Conservation (phyloP, 2,113 vertebrate species). For the Mesoclemmys tuberculata region DNA sequence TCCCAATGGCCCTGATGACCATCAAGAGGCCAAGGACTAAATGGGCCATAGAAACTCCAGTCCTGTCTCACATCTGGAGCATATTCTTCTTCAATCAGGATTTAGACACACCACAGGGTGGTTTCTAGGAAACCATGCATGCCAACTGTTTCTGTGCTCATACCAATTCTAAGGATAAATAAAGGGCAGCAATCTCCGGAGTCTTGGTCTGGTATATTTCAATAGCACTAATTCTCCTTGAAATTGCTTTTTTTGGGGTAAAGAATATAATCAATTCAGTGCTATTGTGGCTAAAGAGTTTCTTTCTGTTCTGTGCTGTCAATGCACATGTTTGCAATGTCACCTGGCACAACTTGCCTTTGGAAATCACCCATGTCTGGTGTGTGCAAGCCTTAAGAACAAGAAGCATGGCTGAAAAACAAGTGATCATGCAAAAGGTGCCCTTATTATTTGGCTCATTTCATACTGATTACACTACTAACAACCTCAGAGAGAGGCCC, state of each 20-base stretch:
- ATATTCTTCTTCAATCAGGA: not conserved
- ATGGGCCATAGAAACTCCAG: not conserved
- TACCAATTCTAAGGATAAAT: not conserved
- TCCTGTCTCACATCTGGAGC: not conserved
- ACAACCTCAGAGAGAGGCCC: not conserved
- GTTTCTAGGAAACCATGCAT: not conserved
- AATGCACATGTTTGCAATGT: rapidly evolving
- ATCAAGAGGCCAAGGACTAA: not conserved
- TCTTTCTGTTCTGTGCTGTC: not conserved
- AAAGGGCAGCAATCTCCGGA: not conserved
- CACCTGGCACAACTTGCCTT: not conserved
- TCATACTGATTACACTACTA: not conserved
- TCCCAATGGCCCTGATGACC: not conserved
- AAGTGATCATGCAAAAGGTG: not conserved
- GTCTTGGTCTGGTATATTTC: not conserved
- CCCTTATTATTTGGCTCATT: not conserved
- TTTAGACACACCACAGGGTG: rapidly evolving
- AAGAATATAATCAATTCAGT: not conserved
- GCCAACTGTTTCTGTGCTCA: not conserved
- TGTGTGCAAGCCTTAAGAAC: rapidly evolving
- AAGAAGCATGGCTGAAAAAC: rapidly evolving
- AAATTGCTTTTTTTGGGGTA: rapidly evolving
- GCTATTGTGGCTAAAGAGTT: no score
- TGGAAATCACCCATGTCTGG: not conserved
- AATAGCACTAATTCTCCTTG: rapidly evolving